Base-by-base conservation (phyloP, 2,888 invertebrate genomes). In the Tenthredo mesomela region DNA sequence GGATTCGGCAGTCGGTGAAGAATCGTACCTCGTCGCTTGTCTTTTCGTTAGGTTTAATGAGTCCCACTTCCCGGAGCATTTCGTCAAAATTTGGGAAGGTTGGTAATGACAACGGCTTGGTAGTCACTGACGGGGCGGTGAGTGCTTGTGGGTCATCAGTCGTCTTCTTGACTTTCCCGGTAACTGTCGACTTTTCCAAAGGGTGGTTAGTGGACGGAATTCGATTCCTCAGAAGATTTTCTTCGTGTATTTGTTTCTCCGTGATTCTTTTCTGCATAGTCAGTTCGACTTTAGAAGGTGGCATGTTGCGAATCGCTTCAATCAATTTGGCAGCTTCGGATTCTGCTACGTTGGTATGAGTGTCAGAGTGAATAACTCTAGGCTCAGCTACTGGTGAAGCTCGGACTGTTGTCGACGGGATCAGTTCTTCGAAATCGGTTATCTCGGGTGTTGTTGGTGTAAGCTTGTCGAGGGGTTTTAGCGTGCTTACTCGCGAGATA, bases 1-100 rank as follows among this genome's bases (percentile, higher is more conserved):
- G 6, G 9, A 87, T 77, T 43, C 86, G 37, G 15, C 83, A 58
- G 25, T 85, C 83, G 0, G 78, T 75, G 18, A 82, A n/a, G 21
- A 73, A 85, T 0, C 15, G 6, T 9, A 33, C 0, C 37, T 29
- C 18, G 10, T 43, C 43, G 21, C 47, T 43, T 2, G 73, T 9
- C 0, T 18, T 1, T 0, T n/a, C 25, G 0, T 2, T 15, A 1
- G 43, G 40, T 43, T 25, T 40, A 3, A 18, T 2, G 6, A 54
- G 29, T 54, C 33, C 33, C 0, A 78, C 5, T 6, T 54, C 54
- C 18, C 33, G 25, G 0, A 54, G 10, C n/a, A 54, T 0, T 2
- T 50, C 58, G 78, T 78, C 58, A 1, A 78, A 78, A 5, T 15
- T 54, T 21, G 78, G 50, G 2, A 33, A 5, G 0, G 50, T 54